Evolutionary conservation across 2,888 invertebrate genomes (phyloP), one percentile per base, ranked within the genome.

Genomic region (Apomyelois bistriatella): DNA sequence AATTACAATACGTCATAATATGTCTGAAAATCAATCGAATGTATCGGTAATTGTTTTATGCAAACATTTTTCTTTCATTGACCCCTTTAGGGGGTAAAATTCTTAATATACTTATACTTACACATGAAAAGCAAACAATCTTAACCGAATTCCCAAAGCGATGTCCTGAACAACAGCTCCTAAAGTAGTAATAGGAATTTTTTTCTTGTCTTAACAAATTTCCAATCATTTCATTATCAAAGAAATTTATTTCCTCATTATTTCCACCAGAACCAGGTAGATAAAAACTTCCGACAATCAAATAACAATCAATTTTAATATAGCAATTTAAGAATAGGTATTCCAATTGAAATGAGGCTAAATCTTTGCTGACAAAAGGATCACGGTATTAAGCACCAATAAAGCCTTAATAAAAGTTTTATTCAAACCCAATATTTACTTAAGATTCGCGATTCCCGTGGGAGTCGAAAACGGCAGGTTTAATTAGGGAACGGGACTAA

Each of bases 401-500:
- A 58, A 55, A 55, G 57, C 52, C 54, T 49, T 56, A 48, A 56
- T 56, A 56, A 58, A 60, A 85, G 67, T 85, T 86, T 79, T 77
- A 81, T 80, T 75, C 75, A 72, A 79, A 75, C 74, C 77, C 76
- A 84, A 85, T 85, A 85, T 85, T 87, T 83, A 75, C 75, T 72
- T 68, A 82, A 82, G 80, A 80, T 74, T 72, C 69, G 62, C 68
- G 68, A 65, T 69, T 64, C 73, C 59, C 57, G 61, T 68, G 73
- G 72, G 71, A 79, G 78, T 79, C 82, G 80, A 79, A 78, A 76
- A 79, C 82, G 79, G 81, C 84, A 82, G 85, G 80, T 85, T 85
- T 86, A 86, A 88, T 88, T 85, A 86, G 85, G 79, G 77, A 76
- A 71, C 75, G 77, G 72, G 76, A 83, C 80, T 85, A 84, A 85